Evolutionary conservation across 2,797 vertebrate genomes (phyloP).

Genomic region (Poecilia velifera): DNA sequence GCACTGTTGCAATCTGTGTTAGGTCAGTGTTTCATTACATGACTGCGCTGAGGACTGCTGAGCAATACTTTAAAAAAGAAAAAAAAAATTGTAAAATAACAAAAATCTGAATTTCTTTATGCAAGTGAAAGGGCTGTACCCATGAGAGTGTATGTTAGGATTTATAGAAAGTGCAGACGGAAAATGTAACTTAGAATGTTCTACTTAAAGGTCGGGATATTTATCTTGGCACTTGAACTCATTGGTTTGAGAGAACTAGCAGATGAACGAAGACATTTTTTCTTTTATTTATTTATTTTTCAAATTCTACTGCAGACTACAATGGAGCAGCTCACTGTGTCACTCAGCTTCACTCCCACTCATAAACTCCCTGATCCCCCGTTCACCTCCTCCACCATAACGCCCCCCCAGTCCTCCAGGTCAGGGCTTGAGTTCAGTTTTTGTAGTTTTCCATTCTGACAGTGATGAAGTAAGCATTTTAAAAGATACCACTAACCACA

Average conservation of each 20-base stretch:
- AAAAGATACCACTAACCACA: slow-evolving; percentile 2
- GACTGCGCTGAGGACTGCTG: slow-evolving; percentile 65
- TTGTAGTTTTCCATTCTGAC: slow-evolving; percentile 18
- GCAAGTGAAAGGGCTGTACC: slow-evolving; percentile 11
- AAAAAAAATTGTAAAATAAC: background rate
- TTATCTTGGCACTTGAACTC: slow-evolving; percentile 20
- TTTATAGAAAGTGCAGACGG: slow-evolving; percentile 8
- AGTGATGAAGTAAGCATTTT: slow-evolving; percentile 12
- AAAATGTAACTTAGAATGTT: slow-evolving; percentile 2
- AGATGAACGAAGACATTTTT: slow-evolving; percentile 35
- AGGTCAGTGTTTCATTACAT: slow-evolving; percentile 70
- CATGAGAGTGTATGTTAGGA: slow-evolving; percentile 1
- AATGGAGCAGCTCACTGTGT: slow-evolving; percentile 73
- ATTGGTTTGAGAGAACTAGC: slow-evolving; percentile 14
- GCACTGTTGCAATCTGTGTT: slow-evolving; percentile 56
- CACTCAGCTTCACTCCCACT: slow-evolving; percentile 73
- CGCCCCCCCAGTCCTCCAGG: slow-evolving; percentile 69
- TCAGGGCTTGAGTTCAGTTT: slow-evolving; percentile 59
- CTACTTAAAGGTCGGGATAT: slow-evolving; percentile 13
- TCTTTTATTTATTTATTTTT: slow-evolving; percentile 12
- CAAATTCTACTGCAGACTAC: slow-evolving; percentile 83
- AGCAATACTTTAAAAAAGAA: slow-evolving; percentile 34
- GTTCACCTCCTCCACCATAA: slow-evolving; percentile 41
- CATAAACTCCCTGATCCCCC: slow-evolving; percentile 40
- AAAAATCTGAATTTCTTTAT: slow-evolving; percentile 12